Base-by-base conservation (phyloP, 2,888 invertebrate genomes). In the Plutella xylostella region DNA sequence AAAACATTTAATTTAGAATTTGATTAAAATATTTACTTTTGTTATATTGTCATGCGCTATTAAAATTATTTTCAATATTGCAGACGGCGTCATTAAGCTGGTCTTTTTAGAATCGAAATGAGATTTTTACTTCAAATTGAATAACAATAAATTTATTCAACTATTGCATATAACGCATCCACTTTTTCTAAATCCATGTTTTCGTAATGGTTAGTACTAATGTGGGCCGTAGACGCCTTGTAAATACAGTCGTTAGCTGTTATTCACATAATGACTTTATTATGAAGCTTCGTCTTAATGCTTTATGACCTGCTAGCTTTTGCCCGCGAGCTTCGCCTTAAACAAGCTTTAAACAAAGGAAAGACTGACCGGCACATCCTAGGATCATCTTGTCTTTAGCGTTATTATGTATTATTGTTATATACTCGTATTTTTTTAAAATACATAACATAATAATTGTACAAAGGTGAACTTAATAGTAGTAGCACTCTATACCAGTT, bases 211-310 rank as follows among this genome's bases (percentile, higher is more conserved):
- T 63, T 60, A 65, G 55, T 59, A 60, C 61, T 77, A 75, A 79
- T 76, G 72, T 65, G 54, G 56, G 62, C 63, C 60, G 65, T 63
- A 71, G 70, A 66, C 68, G 70, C 67, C 69, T 68, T 65, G 72
- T 75, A 72, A 78, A 72, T 72, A 72, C 62, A 65, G 65, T 74
- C 72, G 72, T 79, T 77, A 74, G 64, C 71, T 63, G 76, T 77
- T 70, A 73, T 69, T 63, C 69, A 58, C 61, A 63, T 79, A 79
- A 80, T 77, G 72, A 65, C 71, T 78, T 74, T 77, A 78, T 78
- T 79, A 77, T 66, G 68, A 66, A 56, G 53, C 61, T 57, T 46
- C 45, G 51, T 51, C 55, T 63, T 62, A 58, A 62, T 58, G 55
- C 54, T 55, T 53, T 49, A 53, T 49, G 45, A 45, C 33, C 43